phyloP scores from a whole-genome alignment of 2,797 vertebrate species.

The Hybognathus amarus region DNA sequence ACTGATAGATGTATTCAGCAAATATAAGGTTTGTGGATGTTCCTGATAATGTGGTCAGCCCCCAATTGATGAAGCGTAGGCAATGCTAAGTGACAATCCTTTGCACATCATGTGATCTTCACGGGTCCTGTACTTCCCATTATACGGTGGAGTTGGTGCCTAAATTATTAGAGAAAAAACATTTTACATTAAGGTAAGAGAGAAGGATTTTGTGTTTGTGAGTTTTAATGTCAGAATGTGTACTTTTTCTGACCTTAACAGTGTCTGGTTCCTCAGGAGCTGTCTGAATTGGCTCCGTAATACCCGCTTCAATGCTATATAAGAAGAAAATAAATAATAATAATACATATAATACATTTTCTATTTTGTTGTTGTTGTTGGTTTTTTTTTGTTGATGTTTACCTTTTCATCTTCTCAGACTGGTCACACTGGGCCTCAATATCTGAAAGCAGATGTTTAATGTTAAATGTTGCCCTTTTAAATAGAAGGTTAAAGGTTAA shows the following conservation, averaged over 20 bases:
- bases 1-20: constrained; percentile 87
- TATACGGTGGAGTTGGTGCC: constrained; percentile 55
- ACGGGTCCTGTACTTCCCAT: constrained; percentile 68
- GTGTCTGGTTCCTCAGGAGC: constrained; percentile 21
- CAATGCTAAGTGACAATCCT: constrained; percentile 86
- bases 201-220: neutral
- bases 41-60: constrained; percentile 88
- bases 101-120: constrained; percentile 85
- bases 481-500: constrained; percentile 10
- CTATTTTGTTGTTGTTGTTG: neutral
- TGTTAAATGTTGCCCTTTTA: neutral
- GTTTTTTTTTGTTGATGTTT: neutral
- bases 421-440: constrained; percentile 49
- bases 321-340: neutral
- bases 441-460: constrained; percentile 61
- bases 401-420: constrained; percentile 63
- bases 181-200: neutral
- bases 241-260: constrained; percentile 22
- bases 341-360: neutral
- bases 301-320: constrained; percentile 44
- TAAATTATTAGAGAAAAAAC: constrained; percentile 24
- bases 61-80: constrained; percentile 92
- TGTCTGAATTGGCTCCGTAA: constrained; percentile 10
- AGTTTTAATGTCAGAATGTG: neutral
- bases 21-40: constrained; percentile 95